Evolutionary conservation across 2,113 vertebrate species (phyloP).

Genomic region (Harpagus bidentatus): DNA sequence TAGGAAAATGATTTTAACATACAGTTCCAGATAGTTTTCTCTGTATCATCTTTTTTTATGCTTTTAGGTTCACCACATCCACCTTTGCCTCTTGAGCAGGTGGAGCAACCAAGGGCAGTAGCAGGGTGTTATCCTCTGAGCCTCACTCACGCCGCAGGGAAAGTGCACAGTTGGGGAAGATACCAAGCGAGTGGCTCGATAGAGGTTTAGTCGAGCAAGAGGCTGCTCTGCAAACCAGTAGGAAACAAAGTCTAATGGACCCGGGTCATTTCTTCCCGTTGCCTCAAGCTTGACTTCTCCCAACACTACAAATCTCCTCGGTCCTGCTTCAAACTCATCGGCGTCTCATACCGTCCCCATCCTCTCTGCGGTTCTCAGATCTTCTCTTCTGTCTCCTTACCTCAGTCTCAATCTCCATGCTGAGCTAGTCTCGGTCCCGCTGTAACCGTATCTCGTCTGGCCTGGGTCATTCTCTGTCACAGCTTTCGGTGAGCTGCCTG

Average conservation of each 20-base stretch:
- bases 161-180: not conserved
- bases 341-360: not conserved
- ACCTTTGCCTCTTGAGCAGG: not conserved
- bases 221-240: not conserved
- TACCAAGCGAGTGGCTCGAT: not conserved
- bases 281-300: not conserved
- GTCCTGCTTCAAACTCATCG: not conserved
- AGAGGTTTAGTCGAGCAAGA: not conserved
- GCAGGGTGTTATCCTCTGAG: not conserved
- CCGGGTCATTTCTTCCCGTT: not conserved
- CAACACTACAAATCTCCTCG: not conserved
- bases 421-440: not conserved
- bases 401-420: not conserved
- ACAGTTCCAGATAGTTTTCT: not conserved
- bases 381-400: not conserved
- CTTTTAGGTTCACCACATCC: not conserved
- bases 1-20: not conserved
- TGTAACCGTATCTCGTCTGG: accelerated
- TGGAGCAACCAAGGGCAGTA: not conserved
- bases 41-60: not conserved
- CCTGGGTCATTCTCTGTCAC: not conserved
- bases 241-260: not conserved
- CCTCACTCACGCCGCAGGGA: not conserved
- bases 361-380: not conserved
- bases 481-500: not conserved